phyloP scores from a whole-genome alignment of 2,888 invertebrate genomes.

The Cheilosia urbana region DNA sequence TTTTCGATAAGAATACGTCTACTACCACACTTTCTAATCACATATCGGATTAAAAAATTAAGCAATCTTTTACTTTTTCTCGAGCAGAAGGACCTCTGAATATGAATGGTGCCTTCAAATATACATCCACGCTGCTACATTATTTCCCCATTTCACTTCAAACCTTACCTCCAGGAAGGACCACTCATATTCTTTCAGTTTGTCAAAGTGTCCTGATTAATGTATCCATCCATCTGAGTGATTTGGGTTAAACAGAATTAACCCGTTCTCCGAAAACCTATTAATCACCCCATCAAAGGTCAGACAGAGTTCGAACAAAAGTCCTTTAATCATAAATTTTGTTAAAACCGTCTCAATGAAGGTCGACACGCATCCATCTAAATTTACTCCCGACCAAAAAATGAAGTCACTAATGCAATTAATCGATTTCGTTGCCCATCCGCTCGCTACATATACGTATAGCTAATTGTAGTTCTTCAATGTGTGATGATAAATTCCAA shows the following conservation, averaged over 20 bases:
- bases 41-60: too few relatives aligned
- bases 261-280: neutral
- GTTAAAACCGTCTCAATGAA: neutral
- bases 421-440: neutral
- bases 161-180: too few relatives aligned
- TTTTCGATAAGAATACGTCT: too few relatives aligned
- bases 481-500: slow-evolving; percentile 23
- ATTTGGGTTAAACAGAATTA: neutral
- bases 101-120: too few relatives aligned
- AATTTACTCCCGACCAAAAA: neutral
- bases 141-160: too few relatives aligned
- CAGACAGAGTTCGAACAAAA: neutral
- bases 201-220: neutral
- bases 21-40: too few relatives aligned
- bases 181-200: too few relatives aligned
- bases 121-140: too few relatives aligned
- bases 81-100: too few relatives aligned
- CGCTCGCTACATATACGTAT: too few relatives aligned
- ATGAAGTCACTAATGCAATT: slow-evolving; percentile 42
- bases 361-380: neutral
- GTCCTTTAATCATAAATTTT: neutral
- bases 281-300: slow-evolving; percentile 3
- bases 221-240: neutral
- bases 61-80: too few relatives aligned
- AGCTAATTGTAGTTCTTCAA: neutral